These are phyloP conservation scores for Carterocephalus palaemon DNA, from an alignment of 2,888 invertebrate genomes.

Conservation along the genomic window DNA sequence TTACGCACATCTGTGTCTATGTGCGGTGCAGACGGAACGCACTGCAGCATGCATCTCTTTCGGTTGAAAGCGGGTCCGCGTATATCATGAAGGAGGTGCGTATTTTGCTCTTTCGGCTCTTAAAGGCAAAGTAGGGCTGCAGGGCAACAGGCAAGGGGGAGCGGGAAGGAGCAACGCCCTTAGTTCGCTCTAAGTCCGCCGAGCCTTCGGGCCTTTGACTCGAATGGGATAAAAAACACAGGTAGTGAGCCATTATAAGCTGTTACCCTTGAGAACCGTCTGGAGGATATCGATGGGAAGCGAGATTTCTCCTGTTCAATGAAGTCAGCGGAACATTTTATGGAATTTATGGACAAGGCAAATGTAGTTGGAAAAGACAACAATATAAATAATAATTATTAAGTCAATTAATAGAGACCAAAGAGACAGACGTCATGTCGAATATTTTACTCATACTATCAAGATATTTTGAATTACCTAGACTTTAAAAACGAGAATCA, in stretches of 20 bases:
- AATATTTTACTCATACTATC: too few relatives aligned
- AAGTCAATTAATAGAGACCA: too few relatives aligned
- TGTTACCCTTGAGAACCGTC: conserved; percentile 71
- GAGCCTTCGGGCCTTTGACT: conserved; percentile 70
- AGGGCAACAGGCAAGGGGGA: conserved; percentile 77
- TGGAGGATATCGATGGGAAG: conserved; percentile 54
- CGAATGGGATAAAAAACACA: conserved; percentile 70
- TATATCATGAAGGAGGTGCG: conserved; percentile 54
- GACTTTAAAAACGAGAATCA: too few relatives aligned
- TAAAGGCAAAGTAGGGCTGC: conserved; percentile 74
- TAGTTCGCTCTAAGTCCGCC: conserved; percentile 60
- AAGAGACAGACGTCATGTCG: too few relatives aligned
- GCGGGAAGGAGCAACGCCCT: conserved; percentile 75
- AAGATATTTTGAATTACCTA: too few relatives aligned
- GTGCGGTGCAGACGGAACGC: conserved; percentile 57
- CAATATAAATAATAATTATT: too few relatives aligned
- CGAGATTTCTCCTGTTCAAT: conserved; percentile 15
- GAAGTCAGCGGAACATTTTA: too few relatives aligned
- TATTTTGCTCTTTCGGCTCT: conserved; percentile 57
- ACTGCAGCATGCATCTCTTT: conserved; percentile 68
- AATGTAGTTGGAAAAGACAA: too few relatives aligned
- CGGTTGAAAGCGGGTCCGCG: conserved; percentile 49
- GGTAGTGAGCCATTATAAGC: conserved; percentile 69
- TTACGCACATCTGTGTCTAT: conserved; percentile 66
- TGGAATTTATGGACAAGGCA: too few relatives aligned